A percentile compares a stretch with the other conserved stretches of the same genome.
Evolutionary conservation across 2,113 vertebrate genomes (phyloP).

Genomic region (Gallinago paraguaiae): DNA sequence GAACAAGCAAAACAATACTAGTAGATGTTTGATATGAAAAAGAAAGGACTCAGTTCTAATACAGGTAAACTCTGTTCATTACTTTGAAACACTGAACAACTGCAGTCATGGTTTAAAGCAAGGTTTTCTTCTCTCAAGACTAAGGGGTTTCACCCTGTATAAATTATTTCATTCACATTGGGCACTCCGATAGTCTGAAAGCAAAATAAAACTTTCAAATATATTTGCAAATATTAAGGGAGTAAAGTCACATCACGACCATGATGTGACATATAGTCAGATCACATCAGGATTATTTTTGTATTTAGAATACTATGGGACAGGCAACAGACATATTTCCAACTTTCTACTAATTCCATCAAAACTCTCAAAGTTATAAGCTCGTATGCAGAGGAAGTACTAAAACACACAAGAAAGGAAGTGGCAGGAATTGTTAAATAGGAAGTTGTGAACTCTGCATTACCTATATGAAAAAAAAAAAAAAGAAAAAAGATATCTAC

Average conservation of each 20-base stretch:
- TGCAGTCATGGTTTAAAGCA: not conserved
- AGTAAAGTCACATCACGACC: not conserved
- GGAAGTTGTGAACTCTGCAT: slow-evolving; percentile 30
- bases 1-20: not conserved
- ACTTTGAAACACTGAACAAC: not conserved
- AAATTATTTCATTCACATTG: not conserved
- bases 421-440: slow-evolving; percentile 3
- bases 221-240: not conserved
- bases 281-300: not conserved
- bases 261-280: not conserved
- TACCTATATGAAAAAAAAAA: not conserved
- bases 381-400: not conserved
- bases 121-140: not conserved
- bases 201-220: not conserved
- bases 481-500: not conserved
- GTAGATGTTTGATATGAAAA: not conserved
- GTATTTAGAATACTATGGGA: not conserved
- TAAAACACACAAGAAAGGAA: slow-evolving; percentile 16
- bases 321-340: not conserved
- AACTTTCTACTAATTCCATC: not conserved
- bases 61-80: not conserved
- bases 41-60: not conserved
- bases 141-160: not conserved
- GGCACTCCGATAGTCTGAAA: not conserved
- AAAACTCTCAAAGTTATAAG: not conserved